Evolutionary conservation across 2,113 vertebrate species (phyloP).

Genomic region (Fulica atra): DNA sequence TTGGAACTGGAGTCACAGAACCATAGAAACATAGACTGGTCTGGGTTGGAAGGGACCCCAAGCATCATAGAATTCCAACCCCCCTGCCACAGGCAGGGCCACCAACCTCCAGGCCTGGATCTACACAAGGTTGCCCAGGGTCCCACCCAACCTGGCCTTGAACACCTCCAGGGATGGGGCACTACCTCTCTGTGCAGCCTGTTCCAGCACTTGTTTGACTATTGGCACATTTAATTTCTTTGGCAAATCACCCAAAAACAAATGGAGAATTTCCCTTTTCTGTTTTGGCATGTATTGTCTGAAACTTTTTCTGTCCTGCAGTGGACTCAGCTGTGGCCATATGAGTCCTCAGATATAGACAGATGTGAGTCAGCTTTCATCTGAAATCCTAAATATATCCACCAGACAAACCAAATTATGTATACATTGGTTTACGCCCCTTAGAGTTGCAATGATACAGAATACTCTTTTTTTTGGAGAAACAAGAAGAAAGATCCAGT

Average conservation of each 20-base stretch:
- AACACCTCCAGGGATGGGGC: too few relatives aligned
- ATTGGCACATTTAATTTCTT: background rate
- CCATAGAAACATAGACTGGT: too few relatives aligned
- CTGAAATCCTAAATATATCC: background rate
- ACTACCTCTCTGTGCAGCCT: too few relatives aligned
- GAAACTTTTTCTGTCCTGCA: background rate
- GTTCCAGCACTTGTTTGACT: too few relatives aligned
- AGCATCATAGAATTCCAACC: too few relatives aligned
- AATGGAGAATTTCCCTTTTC: background rate
- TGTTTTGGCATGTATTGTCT: background rate
- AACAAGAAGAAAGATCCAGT: background rate
- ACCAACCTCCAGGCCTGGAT: too few relatives aligned
- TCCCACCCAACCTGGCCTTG: too few relatives aligned
- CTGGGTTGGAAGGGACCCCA: too few relatives aligned
- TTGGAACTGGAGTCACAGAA: background rate
- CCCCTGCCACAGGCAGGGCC: too few relatives aligned
- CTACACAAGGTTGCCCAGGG: too few relatives aligned
- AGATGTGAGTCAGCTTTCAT: background rate
- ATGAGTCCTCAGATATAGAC: background rate
- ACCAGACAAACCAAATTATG: background rate
- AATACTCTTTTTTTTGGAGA: background rate
- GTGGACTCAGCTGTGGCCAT: background rate
- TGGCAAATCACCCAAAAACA: background rate
- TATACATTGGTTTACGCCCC: background rate
- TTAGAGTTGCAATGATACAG: accelerated